phyloP scores from a whole-genome alignment of 1,140 invertebrate genomes.

The Zaprionus davidi region DNA sequence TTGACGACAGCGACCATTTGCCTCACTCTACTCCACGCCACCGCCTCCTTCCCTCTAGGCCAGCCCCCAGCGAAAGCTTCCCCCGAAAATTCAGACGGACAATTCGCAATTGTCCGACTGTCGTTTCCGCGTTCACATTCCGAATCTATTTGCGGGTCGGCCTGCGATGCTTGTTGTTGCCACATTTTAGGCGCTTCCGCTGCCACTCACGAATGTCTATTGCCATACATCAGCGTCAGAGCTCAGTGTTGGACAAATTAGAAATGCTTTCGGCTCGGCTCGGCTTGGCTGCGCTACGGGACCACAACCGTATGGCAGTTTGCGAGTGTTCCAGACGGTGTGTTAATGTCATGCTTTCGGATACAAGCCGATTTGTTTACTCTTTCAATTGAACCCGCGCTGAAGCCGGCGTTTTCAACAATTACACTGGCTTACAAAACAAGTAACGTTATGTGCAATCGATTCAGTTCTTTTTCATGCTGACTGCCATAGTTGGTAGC shows the following conservation, averaged over 20 bases:
- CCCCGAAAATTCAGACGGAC: slow-evolving; percentile 24
- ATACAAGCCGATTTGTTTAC: slow-evolving; percentile 72
- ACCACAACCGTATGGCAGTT: neutral
- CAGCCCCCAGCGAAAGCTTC: neutral
- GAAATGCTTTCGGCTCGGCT: slow-evolving; percentile 61
- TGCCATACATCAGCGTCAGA: slow-evolving; percentile 70
- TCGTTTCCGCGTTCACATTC: slow-evolving; percentile 47
- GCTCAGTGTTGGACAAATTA: slow-evolving; percentile 55
- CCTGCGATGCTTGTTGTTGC: slow-evolving; percentile 56
- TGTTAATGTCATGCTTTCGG: slow-evolving; percentile 69
- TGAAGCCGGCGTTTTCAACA: slow-evolving; percentile 37
- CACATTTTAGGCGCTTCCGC: slow-evolving; percentile 65
- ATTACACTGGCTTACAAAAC: slow-evolving; percentile 55
- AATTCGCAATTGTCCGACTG: slow-evolving; percentile 48
- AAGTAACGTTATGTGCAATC: neutral
- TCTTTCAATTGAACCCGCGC: slow-evolving; percentile 72
- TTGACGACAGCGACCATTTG: slow-evolving; percentile 33
- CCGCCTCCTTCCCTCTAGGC: neutral
- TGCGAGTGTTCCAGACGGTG: slow-evolving; percentile 12
- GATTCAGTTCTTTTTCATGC: neutral
- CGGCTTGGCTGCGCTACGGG: neutral
- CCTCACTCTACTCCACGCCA: neutral
- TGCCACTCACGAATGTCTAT: slow-evolving; percentile 65
- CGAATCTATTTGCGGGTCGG: slow-evolving; percentile 58
- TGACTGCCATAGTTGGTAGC: too few relatives aligned